These are phyloP conservation scores for Eristalis arbustorum DNA, from an alignment of 2,888 invertebrate species.

Conservation along the genomic window DNA sequence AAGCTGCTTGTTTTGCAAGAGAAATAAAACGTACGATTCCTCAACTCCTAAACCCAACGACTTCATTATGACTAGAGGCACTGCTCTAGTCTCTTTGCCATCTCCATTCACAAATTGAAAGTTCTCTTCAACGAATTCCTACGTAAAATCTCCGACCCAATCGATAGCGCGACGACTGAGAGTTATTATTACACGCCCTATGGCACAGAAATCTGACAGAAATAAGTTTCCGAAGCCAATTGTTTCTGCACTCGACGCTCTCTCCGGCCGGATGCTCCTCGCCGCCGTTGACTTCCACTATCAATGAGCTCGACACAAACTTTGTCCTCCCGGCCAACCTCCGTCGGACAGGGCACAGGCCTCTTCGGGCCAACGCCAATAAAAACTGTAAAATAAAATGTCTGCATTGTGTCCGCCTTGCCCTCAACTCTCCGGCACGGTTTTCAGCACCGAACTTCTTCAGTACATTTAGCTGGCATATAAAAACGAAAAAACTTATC, in stretches of 20 bases:
- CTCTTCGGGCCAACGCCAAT: constrained; percentile 58
- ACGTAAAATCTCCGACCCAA: neutral
- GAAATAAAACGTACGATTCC: neutral
- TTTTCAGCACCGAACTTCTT: neutral
- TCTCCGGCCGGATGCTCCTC: constrained; percentile 35
- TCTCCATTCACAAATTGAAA: neutral
- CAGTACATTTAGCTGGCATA: constrained; percentile 38
- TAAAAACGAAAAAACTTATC: constrained; percentile 65
- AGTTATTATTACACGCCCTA: neutral
- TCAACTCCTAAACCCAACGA: neutral
- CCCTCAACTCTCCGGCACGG: constrained; percentile 12
- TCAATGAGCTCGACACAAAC: constrained; percentile 40
- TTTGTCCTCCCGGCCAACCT: constrained; percentile 45
- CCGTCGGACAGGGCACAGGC: constrained; percentile 8
- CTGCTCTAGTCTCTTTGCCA: neutral
- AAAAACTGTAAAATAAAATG: constrained; percentile 67
- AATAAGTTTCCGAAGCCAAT: constrained; percentile 22
- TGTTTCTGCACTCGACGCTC: constrained; percentile 22
- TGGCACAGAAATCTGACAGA: neutral
- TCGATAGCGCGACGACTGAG: neutral
- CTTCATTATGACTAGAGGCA: neutral
- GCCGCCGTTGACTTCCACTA: constrained; percentile 11
- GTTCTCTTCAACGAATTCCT: neutral
- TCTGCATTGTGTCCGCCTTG: constrained; percentile 61
- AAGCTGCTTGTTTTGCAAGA: neutral